These are phyloP conservation scores for Trichechus manatus DNA, from an alignment of 2,113 vertebrate genomes.

Conservation along the genomic window DNA sequence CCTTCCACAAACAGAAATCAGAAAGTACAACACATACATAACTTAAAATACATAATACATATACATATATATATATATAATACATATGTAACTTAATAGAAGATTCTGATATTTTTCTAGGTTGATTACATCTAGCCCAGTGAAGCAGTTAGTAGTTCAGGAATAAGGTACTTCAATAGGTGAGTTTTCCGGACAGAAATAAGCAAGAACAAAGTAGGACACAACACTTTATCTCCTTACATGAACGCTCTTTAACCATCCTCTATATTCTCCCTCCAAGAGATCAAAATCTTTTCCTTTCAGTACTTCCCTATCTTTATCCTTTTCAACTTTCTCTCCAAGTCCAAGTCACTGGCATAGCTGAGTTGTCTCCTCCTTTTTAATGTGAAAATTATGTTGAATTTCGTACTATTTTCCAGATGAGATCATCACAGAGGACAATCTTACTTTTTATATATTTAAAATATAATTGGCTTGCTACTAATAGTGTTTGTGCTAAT, in stretches of 20 bases:
- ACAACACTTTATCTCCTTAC: too few relatives aligned
- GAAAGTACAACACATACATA: fast-evolving
- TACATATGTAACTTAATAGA: fast-evolving
- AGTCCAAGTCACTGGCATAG: fast-evolving
- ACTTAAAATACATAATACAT: too few relatives aligned
- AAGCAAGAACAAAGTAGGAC: not conserved
- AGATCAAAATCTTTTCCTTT: not conserved
- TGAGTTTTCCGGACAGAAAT: not conserved
- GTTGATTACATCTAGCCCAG: not conserved
- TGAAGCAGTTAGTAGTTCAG: not conserved
- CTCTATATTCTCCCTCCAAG: not conserved
- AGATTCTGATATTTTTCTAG: too few relatives aligned
- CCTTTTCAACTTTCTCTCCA: not conserved
- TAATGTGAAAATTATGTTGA: fast-evolving
- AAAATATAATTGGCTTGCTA: constrained; percentile 79
- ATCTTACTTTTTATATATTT: constrained; percentile 76
- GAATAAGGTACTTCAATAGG: too few relatives aligned
- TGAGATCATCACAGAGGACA: constrained; percentile 42
- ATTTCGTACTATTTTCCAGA: fast-evolving
- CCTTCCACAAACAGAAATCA: not conserved
- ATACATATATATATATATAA: too few relatives aligned
- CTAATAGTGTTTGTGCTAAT: constrained; percentile 77
- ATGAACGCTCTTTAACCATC: too few relatives aligned
- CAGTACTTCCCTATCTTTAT: not conserved
- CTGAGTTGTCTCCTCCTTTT: not conserved